Conservation (phyloP, 2,888 invertebrate genomes). For the Creontiades dilutus region DNA sequence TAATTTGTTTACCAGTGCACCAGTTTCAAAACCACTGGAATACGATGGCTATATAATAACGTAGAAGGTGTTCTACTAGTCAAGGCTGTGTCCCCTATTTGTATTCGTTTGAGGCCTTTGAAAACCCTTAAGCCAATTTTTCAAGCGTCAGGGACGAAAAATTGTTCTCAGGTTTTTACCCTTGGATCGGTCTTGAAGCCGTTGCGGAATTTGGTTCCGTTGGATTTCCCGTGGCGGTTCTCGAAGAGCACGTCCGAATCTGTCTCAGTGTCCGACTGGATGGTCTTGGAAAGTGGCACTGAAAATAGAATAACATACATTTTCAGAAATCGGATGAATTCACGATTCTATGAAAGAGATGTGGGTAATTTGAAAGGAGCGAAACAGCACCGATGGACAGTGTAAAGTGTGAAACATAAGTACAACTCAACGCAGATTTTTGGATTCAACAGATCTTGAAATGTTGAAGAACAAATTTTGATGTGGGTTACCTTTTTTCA, state of each 20-base stretch:
- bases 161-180: slow-evolving; percentile 60
- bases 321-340: too few relatives aligned
- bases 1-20: background rate
- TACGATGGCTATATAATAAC: background rate
- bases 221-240: slow-evolving; percentile 80
- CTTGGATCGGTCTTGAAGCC: slow-evolving; percentile 80
- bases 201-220: slow-evolving; percentile 82
- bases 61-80: background rate
- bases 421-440: too few relatives aligned
- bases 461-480: too few relatives aligned
- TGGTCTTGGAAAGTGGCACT: slow-evolving; percentile 84
- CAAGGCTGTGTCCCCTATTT: background rate
- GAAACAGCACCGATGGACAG: too few relatives aligned
- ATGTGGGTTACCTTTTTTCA: too few relatives aligned
- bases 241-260: slow-evolving; percentile 93
- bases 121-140: slow-evolving; percentile 7
- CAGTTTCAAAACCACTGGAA: background rate
- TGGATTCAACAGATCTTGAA: too few relatives aligned
- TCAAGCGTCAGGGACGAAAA: background rate
- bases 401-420: too few relatives aligned
- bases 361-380: too few relatives aligned
- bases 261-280: slow-evolving; percentile 87
- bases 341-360: too few relatives aligned
- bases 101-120: background rate
- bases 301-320: slow-evolving; percentile 76